Percentiles rank a stretch among this genome's conserved stretches.
phyloP scores from a whole-genome alignment of 2,888 invertebrate species.

The Clunio marinus region DNA sequence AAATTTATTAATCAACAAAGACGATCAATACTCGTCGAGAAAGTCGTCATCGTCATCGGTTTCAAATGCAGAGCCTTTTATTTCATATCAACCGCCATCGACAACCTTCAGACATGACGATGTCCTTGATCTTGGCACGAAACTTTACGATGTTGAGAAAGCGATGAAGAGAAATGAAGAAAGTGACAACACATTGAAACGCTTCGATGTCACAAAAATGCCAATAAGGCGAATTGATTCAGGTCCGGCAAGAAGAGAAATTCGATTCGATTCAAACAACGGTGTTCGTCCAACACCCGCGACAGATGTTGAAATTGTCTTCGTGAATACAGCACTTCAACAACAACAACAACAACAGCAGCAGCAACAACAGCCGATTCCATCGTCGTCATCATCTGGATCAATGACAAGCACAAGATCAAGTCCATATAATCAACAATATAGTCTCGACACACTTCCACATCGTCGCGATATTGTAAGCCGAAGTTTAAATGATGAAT shows the following conservation, averaged over 20 bases:
- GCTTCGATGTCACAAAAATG: constrained; percentile 41
- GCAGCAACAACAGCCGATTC: no score
- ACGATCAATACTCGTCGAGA: constrained; percentile 21
- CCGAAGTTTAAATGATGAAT: constrained; percentile 54
- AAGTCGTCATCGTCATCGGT: constrained; percentile 20
- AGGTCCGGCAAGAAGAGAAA: constrained; percentile 42
- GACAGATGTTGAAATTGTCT: constrained; percentile 39
- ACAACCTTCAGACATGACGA: constrained; percentile 37
- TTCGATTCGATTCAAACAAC: constrained; percentile 41
- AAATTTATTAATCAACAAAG: constrained; percentile 42
- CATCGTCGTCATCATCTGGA: neutral
- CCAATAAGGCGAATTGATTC: constrained; percentile 42
- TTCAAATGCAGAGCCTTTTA: neutral
- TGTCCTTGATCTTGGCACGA: constrained; percentile 38
- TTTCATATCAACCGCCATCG: constrained; percentile 28
- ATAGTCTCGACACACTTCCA: constrained; percentile 33
- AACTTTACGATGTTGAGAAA: constrained; percentile 40
- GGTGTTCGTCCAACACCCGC: constrained; percentile 24
- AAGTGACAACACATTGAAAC: constrained; percentile 33
- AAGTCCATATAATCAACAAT: constrained; percentile 32
- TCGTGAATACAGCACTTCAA: constrained; percentile 5
- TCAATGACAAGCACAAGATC: neutral
- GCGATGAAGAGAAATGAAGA: constrained; percentile 40
- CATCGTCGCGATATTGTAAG: constrained; percentile 46
- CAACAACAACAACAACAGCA: no score